phyloP scores from a whole-genome alignment of 2,888 invertebrate genomes.

The Zonitis immaculata region DNA sequence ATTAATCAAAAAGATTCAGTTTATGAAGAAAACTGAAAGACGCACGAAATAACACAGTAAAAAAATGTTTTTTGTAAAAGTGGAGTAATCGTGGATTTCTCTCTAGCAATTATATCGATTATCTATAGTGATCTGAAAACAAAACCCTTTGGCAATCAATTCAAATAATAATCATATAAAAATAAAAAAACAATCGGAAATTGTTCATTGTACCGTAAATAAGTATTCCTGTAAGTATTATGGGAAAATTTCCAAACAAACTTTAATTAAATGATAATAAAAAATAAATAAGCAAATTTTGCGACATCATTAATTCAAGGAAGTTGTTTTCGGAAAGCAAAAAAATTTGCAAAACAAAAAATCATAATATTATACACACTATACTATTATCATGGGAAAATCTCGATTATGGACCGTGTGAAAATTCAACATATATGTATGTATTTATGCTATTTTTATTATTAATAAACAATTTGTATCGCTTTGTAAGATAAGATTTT shows the following conservation, averaged over 20 bases:
- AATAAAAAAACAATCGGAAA: background rate
- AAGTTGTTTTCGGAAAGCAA: background rate
- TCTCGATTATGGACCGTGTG: background rate
- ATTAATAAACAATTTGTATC: background rate
- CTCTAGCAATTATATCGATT: background rate
- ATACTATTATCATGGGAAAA: background rate
- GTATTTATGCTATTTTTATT: too few relatives aligned
- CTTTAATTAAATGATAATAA: too few relatives aligned
- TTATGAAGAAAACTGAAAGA: too few relatives aligned
- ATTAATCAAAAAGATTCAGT: too few relatives aligned
- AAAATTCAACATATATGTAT: too few relatives aligned
- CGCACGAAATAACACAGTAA: too few relatives aligned
- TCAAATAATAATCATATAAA: background rate
- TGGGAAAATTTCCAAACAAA: background rate
- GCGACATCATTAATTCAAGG: background rate
- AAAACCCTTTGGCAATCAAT: background rate
- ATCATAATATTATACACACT: too few relatives aligned
- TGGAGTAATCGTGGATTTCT: background rate
- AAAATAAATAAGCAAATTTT: too few relatives aligned
- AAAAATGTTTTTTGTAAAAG: background rate
- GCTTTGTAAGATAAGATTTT: too few relatives aligned
- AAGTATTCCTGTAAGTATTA: background rate
- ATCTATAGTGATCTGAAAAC: background rate
- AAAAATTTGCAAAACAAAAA: background rate
- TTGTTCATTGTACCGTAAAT: background rate